Percentiles rank a stretch among this genome's conserved stretches.
Conservation (phyloP, 92 coral and sea anemone genomes). For the Parazoanthus darwini region DNA sequence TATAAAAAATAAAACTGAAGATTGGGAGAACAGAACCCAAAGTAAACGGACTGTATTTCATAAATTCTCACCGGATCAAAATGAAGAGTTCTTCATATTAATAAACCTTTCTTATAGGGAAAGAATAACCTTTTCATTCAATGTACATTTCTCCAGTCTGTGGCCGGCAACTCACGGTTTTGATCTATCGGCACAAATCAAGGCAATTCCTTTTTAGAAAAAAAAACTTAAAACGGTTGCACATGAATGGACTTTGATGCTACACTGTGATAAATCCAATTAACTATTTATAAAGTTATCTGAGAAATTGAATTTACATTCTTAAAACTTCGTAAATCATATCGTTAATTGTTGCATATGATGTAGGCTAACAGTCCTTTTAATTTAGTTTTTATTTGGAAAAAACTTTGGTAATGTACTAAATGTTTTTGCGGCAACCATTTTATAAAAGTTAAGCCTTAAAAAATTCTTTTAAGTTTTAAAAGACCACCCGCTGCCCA, state of each 20-base stretch:
- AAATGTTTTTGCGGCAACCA: background rate
- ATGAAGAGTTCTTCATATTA: background rate
- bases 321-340: too few relatives aligned
- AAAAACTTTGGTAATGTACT: background rate
- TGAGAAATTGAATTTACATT: background rate
- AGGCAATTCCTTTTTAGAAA: background rate
- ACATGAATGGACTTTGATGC: conserved; percentile 16
- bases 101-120: background rate
- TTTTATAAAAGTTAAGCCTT: background rate
- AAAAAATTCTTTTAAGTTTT: background rate
- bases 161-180: background rate
- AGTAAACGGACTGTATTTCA: background rate
- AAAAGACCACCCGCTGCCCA: conserved; percentile 6
- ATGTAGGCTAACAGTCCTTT: background rate
- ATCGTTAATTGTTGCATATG: background rate
- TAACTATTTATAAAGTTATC: background rate
- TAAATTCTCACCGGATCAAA: background rate
- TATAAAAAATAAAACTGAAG: background rate
- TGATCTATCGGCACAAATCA: background rate
- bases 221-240: background rate
- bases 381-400: background rate
- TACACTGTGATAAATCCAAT: conserved; percentile 7
- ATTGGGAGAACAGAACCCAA: background rate
- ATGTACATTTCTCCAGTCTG: too few relatives aligned
- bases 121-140: background rate